A percentile compares a stretch with the other conserved stretches of the same genome.
These are phyloP conservation scores for Cosmia trapezina DNA, from an alignment of 2,888 invertebrate species.

Conservation along the genomic window DNA sequence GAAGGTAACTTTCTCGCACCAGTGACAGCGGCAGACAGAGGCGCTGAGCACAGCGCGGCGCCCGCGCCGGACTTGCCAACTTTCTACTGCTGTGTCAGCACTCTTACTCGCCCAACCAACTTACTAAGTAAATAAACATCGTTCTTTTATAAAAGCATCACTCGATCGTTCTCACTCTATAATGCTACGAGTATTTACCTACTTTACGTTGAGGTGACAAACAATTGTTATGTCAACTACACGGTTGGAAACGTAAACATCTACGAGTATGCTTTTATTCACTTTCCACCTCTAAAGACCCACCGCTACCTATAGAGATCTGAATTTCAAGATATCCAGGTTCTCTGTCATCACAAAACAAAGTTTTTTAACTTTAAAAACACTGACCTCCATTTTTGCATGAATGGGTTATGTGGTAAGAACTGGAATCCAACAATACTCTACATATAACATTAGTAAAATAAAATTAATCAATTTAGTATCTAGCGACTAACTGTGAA, in stretches of 20 bases:
- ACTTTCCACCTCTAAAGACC: neutral
- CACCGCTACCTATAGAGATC: neutral
- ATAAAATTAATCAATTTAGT: constrained; percentile 9
- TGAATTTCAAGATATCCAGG: neutral
- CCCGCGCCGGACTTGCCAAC: constrained; percentile 47
- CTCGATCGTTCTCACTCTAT: constrained; percentile 13
- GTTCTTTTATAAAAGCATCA: constrained; percentile 15
- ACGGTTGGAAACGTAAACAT: constrained; percentile 25
- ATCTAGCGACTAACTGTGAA: constrained; percentile 38
- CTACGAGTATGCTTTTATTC: neutral
- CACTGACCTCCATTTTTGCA: neutral
- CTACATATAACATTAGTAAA: neutral
- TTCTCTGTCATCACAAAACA: neutral
- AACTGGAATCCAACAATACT: neutral
- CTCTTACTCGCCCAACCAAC: constrained; percentile 44
- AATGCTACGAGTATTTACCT: constrained; percentile 15
- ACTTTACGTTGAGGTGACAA: constrained; percentile 2
- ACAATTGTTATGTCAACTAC: constrained; percentile 18
- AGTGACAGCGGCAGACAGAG: constrained; percentile 45
- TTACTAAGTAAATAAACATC: constrained; percentile 34
- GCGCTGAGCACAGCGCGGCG: constrained; percentile 33
- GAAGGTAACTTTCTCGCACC: constrained; percentile 72
- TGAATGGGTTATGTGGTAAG: neutral
- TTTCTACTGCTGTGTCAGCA: constrained; percentile 63
- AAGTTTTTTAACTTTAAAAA: neutral